Evolutionary conservation across 2,888 invertebrate species (phyloP).

Genomic region (Drosophila nr. fundita): DNA sequence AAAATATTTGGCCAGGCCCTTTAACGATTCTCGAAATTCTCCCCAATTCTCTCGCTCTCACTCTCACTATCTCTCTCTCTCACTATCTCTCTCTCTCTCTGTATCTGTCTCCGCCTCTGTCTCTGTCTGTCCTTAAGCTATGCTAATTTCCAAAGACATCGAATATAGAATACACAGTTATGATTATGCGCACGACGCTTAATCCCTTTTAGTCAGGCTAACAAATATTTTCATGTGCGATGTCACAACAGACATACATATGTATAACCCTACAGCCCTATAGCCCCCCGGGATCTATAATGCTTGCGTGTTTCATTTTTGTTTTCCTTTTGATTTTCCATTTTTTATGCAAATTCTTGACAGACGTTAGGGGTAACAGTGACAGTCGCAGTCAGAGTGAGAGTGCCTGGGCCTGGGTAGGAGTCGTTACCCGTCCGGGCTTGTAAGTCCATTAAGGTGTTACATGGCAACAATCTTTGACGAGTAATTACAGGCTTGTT

Average conservation of each 20-base stretch:
- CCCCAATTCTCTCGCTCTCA: not conserved
- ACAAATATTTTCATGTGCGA: slow-evolving; percentile 75
- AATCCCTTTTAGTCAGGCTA: slow-evolving; percentile 62
- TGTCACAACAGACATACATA: slow-evolving; percentile 63
- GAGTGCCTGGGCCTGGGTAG: slow-evolving; percentile 3
- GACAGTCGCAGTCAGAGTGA: slow-evolving; percentile 12
- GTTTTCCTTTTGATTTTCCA: slow-evolving; percentile 27
- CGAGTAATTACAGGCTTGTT: slow-evolving; percentile 82
- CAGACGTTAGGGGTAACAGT: slow-evolving; percentile 50
- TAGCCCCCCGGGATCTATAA: slow-evolving; percentile 17
- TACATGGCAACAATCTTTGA: slow-evolving; percentile 72
- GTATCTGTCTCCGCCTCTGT: not conserved
- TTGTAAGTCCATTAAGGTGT: slow-evolving; percentile 72
- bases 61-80: not conserved
- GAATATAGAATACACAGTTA: slow-evolving; percentile 29
- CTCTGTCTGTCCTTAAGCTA: slow-evolving; percentile 29
- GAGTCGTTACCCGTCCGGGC: slow-evolving; percentile 1
- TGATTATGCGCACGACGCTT: slow-evolving; percentile 39
- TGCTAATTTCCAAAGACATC: slow-evolving; percentile 58
- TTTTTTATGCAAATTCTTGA: slow-evolving; percentile 70
- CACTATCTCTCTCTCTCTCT: not conserved
- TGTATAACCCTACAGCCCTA: not conserved
- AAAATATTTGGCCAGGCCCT: slow-evolving; percentile 57
- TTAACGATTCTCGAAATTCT: not conserved
- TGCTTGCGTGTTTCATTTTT: slow-evolving; percentile 13